These are phyloP conservation scores for Clarias platycephalus DNA, from an alignment of 2,797 vertebrate species.

Conservation along the genomic window DNA sequence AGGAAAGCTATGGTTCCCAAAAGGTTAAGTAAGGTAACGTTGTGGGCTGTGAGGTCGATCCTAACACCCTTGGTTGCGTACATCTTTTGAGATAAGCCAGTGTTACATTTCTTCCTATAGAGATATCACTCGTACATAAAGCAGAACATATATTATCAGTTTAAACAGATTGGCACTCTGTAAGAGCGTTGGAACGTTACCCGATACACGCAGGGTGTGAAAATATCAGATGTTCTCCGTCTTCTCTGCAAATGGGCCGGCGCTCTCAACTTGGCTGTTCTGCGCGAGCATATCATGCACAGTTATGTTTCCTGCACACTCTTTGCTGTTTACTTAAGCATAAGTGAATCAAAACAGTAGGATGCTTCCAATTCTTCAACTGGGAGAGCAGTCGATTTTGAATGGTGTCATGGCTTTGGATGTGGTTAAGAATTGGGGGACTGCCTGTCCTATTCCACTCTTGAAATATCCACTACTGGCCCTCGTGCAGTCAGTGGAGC, in stretches of 20 bases:
- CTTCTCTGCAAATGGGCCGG: slow-evolving; percentile 21
- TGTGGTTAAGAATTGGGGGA: slow-evolving; percentile 56
- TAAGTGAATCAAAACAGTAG: slow-evolving; percentile 58
- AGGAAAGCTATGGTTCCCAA: slow-evolving; percentile 8
- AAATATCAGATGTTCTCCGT: slow-evolving; percentile 36
- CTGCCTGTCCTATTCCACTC: slow-evolving; percentile 48
- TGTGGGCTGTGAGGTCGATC: not conserved
- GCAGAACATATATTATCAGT: slow-evolving; percentile 23
- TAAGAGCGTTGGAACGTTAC: slow-evolving; percentile 17
- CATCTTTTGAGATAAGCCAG: not conserved
- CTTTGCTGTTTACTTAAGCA: slow-evolving; percentile 57
- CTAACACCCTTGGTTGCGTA: not conserved
- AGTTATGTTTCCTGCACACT: slow-evolving; percentile 53
- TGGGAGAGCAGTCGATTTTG: slow-evolving; percentile 48
- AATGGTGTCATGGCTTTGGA: slow-evolving; percentile 57
- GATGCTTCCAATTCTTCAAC: slow-evolving; percentile 57
- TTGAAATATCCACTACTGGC: slow-evolving; percentile 55
- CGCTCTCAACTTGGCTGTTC: slow-evolving; percentile 14
- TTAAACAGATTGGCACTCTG: slow-evolving; percentile 14
- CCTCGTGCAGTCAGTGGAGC: slow-evolving; percentile 23
- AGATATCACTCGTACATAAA: not conserved
- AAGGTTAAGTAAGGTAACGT: slow-evolving; percentile 21
- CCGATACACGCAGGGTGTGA: slow-evolving; percentile 36
- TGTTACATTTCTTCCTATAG: not conserved
- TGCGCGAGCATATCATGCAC: slow-evolving; percentile 47